Base-by-base conservation (phyloP, 1,140 invertebrate species). In the Sweltsa coloradensis region DNA sequence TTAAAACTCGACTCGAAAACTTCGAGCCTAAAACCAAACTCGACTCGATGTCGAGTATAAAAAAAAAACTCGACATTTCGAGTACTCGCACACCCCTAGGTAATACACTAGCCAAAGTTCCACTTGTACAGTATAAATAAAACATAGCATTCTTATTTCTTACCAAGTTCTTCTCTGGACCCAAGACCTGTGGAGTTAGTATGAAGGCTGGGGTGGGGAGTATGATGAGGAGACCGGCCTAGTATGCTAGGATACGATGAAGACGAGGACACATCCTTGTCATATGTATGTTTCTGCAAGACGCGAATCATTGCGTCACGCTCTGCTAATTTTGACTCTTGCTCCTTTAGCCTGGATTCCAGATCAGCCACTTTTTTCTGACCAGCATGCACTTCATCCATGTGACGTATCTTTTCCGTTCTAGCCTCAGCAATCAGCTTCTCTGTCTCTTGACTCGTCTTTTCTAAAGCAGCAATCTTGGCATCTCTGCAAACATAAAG, bases 261-360 rank as follows among this genome's bases (percentile, higher is more conserved):
- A 43, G 65, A 68, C 39, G 65, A 68, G n/a, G 71, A 68, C 34
- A 72, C 72, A 45, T 76, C 76, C 55, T 79, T 79, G 49, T 78
- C 77, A 27, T 76, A 76, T 1, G 79, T 83, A 58, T 85, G 83
- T 54, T 86, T 85, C 59, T 91, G 86, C 14, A 92, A 69, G 3
- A 90, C 86, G 52, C 82, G 78, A 51, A 93, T 89, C 85, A 92
- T 90, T 0, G 87, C 87, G 62, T 93, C 87, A 51, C 80, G 78
- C 64, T 92, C 88, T 0, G 85, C 84, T 43, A 92, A 70, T 60
- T 89, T 87, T 1, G 85, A 88, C 64, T 93, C 87, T 34, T 91
- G 61, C 64, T 89, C 84, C 68, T 89, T 89, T 45, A 90, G 82
- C 81, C 74, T 79, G 47, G 81, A 77, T 67, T 92, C 88, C 9